Conservation (phyloP, 2,113 vertebrate species). For the Tragelaphus buxtoni region DNA sequence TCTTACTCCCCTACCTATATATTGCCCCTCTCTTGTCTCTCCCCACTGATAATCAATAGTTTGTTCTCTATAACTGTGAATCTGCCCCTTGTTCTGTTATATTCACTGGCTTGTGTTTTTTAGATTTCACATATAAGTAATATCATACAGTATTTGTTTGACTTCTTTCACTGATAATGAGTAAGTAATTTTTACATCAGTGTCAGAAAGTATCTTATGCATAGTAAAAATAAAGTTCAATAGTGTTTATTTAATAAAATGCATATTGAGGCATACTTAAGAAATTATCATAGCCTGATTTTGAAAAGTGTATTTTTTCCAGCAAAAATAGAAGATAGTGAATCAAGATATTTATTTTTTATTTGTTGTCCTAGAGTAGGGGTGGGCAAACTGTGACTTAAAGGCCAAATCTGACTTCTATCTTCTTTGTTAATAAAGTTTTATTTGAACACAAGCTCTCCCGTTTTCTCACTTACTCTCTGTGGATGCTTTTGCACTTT, state of each 20-base stretch:
- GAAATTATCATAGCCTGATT: neutral
- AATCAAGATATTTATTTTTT: neutral
- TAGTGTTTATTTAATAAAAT: neutral
- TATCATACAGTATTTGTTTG: neutral
- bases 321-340: neutral
- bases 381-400: neutral
- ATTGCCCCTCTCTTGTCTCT: too few relatives aligned
- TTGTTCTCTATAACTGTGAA: neutral
- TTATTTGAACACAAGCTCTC: neutral
- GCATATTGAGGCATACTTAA: neutral
- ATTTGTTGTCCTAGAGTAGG: too few relatives aligned
- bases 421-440: neutral
- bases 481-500: neutral
- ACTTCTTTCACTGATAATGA: neutral
- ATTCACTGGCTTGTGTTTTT: neutral
- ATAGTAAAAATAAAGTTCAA: neutral
- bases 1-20: neutral
- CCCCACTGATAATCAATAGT: neutral
- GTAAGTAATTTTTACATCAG: neutral
- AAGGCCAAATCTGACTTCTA: neutral
- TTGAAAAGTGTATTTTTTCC: neutral
- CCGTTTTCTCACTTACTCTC: fast-evolving
- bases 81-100: neutral
- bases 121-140: neutral
- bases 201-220: neutral